Percentiles rank a stretch among this genome's conserved stretches.
phyloP scores from a whole-genome alignment of 1,140 invertebrate species.

The Tribolium madens region DNA sequence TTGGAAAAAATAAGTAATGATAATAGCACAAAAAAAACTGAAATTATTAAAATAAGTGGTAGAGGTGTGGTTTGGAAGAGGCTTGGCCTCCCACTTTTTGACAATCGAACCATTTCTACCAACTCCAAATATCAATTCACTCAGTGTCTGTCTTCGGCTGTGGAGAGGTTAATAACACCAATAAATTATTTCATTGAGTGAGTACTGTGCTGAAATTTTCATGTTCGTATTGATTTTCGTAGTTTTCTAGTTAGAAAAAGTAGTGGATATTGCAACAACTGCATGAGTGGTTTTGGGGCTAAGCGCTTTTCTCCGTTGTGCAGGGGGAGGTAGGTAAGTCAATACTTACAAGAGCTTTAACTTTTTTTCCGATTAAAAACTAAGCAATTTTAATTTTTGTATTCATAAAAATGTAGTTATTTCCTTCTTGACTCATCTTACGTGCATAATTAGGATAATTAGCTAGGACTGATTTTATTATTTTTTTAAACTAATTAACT shows the following conservation, averaged over 20 bases:
- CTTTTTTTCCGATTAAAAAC: background rate
- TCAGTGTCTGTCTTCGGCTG: background rate
- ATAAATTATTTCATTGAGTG: slow-evolving; percentile 15
- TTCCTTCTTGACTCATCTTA: too few relatives aligned
- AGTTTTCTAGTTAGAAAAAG: background rate
- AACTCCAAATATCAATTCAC: background rate
- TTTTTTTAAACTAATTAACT: too few relatives aligned
- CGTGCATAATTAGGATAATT: too few relatives aligned
- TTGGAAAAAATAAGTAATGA: background rate
- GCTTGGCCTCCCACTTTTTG: slow-evolving; percentile 8
- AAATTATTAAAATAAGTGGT: background rate
- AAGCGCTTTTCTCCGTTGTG: background rate
- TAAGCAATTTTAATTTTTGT: too few relatives aligned
- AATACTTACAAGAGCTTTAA: background rate
- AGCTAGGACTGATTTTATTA: too few relatives aligned
- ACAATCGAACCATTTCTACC: slow-evolving; percentile 16
- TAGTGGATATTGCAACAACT: background rate
- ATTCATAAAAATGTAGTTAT: too few relatives aligned
- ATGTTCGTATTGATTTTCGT: slow-evolving; percentile 5
- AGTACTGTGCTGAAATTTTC: slow-evolving; percentile 2
- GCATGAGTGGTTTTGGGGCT: background rate
- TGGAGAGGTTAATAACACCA: slow-evolving; percentile 29
- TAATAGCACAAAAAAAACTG: background rate
- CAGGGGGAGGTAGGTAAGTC: slow-evolving; percentile 35
- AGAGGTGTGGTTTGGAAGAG: background rate